A percentile compares a stretch with the other conserved stretches of the same genome.
Conservation (phyloP, 2,888 invertebrate species). For the Stenodera caucasica region DNA sequence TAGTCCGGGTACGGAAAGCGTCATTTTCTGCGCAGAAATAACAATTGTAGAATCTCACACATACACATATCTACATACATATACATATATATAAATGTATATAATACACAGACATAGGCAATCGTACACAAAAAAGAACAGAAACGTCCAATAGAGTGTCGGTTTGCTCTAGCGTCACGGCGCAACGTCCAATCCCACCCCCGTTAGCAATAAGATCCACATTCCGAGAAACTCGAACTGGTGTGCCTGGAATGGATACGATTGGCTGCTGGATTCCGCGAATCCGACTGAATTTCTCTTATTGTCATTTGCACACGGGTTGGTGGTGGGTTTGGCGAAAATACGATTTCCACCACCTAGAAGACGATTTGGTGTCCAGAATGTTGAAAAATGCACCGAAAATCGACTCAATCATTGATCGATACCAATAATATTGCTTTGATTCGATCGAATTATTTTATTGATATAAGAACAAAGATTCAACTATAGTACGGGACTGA, state of each 20-base stretch:
- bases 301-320: constrained; percentile 53
- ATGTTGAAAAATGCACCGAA: not conserved
- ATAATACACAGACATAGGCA: constrained; percentile 16
- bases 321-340: constrained; percentile 35
- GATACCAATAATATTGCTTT: too few relatives aligned
- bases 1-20: constrained; percentile 6
- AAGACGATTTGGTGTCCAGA: constrained; percentile 13
- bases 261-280: constrained; percentile 53
- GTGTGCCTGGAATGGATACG: constrained; percentile 47
- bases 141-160: constrained; percentile 48
- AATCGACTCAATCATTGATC: not conserved
- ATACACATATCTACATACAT: not conserved
- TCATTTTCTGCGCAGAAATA: constrained; percentile 35
- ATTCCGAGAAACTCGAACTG: constrained; percentile 53
- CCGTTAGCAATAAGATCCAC: constrained; percentile 54
- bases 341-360: not conserved
- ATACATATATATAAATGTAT: not conserved
- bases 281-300: constrained; percentile 55
- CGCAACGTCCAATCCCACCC: constrained; percentile 50
- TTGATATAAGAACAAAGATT: not conserved
- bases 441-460: too few relatives aligned
- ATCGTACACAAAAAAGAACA: constrained; percentile 47
- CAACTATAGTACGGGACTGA: constrained; percentile 14
- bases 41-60: constrained; percentile 39
- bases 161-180: constrained; percentile 44